Evolutionary conservation across 2,797 vertebrate species (phyloP).

Genomic region (Cuculus canorus): DNA sequence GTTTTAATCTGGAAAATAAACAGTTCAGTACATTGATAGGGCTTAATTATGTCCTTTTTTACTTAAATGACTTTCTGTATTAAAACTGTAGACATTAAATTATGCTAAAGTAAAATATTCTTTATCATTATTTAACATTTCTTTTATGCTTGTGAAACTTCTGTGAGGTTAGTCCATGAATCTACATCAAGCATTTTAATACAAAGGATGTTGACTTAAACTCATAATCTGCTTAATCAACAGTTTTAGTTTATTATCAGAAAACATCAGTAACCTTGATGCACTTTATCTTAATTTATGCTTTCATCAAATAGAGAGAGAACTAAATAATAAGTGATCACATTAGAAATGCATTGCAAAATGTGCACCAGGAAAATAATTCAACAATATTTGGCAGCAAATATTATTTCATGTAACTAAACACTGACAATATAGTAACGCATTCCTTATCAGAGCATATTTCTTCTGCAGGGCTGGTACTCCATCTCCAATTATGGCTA

Average conservation of each 20-base stretch:
- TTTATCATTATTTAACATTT: constrained; percentile 66
- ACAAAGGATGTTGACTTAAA: constrained; percentile 61
- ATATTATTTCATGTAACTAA: not conserved
- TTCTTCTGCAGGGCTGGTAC: not conserved
- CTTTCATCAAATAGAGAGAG: constrained; percentile 51
- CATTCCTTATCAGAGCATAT: not conserved
- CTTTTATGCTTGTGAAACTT: constrained; percentile 65
- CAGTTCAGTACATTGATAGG: constrained; percentile 68
- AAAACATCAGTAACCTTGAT: constrained; percentile 61
- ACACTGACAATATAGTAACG: not conserved
- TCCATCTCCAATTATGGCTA: not conserved
- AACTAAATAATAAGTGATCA: constrained; percentile 15
- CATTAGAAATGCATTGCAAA: constrained; percentile 58
- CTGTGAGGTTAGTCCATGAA: constrained; percentile 46
- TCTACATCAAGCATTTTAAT: constrained; percentile 53
- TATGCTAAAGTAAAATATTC: constrained; percentile 57
- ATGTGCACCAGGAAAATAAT: constrained; percentile 14
- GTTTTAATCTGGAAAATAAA: constrained; percentile 79
- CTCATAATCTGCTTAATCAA: constrained; percentile 67
- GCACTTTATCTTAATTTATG: constrained; percentile 65
- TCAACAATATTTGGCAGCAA: constrained; percentile 8
- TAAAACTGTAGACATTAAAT: constrained; percentile 62
- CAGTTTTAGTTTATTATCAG: constrained; percentile 62
- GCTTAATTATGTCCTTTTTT: constrained; percentile 73
- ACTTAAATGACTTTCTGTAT: constrained; percentile 75